phyloP scores from a whole-genome alignment of 2,113 vertebrate genomes.

The Erinaceus europaeus region DNA sequence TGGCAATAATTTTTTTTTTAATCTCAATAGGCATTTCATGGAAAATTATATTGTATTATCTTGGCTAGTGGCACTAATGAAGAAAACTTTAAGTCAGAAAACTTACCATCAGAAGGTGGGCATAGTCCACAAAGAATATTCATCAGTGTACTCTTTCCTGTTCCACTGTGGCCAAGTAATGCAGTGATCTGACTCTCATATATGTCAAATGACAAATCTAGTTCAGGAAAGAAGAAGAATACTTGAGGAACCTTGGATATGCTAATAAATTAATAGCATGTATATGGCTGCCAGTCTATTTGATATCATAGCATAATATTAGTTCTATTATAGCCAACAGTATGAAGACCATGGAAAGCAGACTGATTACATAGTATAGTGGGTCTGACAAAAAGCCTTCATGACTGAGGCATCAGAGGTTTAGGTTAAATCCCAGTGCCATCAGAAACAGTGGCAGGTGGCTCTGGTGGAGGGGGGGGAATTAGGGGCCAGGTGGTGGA shows the following conservation, averaged over 20 bases:
- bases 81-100: background rate
- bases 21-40: background rate
- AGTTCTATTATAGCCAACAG: background rate
- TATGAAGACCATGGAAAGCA: background rate
- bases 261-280: background rate
- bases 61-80: background rate
- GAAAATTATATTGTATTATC: background rate
- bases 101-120: slow-evolving; percentile 87
- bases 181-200: slow-evolving; percentile 98
- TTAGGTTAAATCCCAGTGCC: no score
- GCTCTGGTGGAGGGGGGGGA: no score
- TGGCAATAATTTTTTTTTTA: no score
- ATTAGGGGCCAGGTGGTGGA: no score
- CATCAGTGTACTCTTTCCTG: slow-evolving; percentile 96
- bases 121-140: slow-evolving; percentile 97
- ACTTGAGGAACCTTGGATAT: background rate
- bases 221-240: slow-evolving; percentile 14
- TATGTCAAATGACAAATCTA: slow-evolving; percentile 96
- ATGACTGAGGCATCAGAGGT: no score
- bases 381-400: background rate
- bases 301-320: background rate
- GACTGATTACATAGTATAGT: background rate
- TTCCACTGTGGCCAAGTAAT: slow-evolving; percentile 95
- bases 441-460: no score
- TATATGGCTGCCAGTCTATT: slow-evolving; percentile 5